Percentiles rank a stretch among this genome's conserved stretches.
Conservation (phyloP, 2,797 vertebrate genomes). For the Podargus strigoides region DNA sequence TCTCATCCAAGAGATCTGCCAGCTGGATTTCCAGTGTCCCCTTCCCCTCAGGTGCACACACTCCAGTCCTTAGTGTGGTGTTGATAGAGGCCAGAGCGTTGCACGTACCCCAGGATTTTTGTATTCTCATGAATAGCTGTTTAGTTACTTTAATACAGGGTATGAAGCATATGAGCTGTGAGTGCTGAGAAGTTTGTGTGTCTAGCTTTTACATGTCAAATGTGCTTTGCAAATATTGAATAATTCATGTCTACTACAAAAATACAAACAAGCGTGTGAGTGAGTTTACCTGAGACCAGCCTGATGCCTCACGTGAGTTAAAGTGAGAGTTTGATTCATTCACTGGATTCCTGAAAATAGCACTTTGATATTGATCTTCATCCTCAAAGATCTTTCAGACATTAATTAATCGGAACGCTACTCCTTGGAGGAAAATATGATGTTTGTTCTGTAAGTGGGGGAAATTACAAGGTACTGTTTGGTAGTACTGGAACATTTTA, state of each 20-base stretch:
- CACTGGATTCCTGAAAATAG: conserved; percentile 10
- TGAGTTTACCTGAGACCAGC: conserved; percentile 26
- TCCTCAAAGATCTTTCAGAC: conserved; percentile 12
- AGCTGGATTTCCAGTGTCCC: not conserved
- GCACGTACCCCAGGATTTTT: fast-evolving
- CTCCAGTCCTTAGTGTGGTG: not conserved
- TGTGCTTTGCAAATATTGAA: not conserved
- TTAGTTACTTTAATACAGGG: not conserved
- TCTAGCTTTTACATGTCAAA: not conserved
- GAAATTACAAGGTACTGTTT: not conserved
- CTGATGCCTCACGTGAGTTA: not conserved
- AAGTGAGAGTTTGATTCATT: conserved; percentile 37
- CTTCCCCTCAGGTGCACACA: not conserved
- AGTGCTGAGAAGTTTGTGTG: not conserved
- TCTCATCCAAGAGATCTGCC: not conserved
- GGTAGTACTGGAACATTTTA: not conserved
- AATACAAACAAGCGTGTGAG: not conserved
- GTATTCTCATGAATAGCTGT: not conserved
- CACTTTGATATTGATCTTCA: conserved; percentile 21
- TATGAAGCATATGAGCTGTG: not conserved
- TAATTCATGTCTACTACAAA: conserved; percentile 33
- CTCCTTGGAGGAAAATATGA: not conserved
- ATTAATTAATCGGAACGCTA: conserved; percentile 4
- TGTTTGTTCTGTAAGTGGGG: not conserved
- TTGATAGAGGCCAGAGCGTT: not conserved